Conservation (phyloP, 2,888 invertebrate species). For the Agrenia bidenticulata region DNA sequence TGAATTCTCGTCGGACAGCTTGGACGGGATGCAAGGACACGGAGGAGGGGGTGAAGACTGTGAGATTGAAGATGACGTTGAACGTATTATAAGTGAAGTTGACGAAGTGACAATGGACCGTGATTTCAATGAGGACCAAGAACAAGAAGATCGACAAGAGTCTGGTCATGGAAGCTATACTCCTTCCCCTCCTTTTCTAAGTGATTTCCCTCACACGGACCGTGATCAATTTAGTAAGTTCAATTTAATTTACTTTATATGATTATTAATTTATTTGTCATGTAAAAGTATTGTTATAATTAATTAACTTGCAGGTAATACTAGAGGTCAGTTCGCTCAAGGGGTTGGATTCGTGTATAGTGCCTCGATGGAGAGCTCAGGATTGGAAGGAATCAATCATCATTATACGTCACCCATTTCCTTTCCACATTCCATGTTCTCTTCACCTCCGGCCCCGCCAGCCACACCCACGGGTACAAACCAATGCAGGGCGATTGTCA, state of each 20-base stretch:
- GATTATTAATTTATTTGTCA: no score
- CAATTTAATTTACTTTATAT: no score
- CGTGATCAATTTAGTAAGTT: background rate
- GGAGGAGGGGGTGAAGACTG: slow-evolving; percentile 16
- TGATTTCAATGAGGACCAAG: slow-evolving; percentile 30
- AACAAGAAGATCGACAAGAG: slow-evolving; percentile 5
- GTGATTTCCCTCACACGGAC: slow-evolving; percentile 1
- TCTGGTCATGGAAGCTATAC: slow-evolving; percentile 20
- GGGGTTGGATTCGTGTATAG: background rate
- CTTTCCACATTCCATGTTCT: slow-evolving; percentile 7
- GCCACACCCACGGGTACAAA: slow-evolving; percentile 46
- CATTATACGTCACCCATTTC: background rate
- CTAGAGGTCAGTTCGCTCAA: background rate
- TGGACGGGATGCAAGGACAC: slow-evolving; percentile 38
- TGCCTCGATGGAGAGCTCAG: slow-evolving; percentile 6
- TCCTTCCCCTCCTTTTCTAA: slow-evolving; percentile 14
- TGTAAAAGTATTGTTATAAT: background rate
- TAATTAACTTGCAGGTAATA: background rate
- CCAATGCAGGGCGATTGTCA: slow-evolving; percentile 49
- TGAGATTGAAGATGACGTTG: slow-evolving; percentile 27
- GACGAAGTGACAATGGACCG: slow-evolving; percentile 28
- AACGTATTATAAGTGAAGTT: slow-evolving; percentile 26
- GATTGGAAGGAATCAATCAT: background rate
- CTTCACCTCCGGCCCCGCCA: slow-evolving; percentile 45
- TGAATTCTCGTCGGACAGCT: slow-evolving; percentile 36